Evolutionary conservation across 2,888 invertebrate species (phyloP), one percentile per base, ranked within the genome.

Genomic region (Scaeva pyrastri): DNA sequence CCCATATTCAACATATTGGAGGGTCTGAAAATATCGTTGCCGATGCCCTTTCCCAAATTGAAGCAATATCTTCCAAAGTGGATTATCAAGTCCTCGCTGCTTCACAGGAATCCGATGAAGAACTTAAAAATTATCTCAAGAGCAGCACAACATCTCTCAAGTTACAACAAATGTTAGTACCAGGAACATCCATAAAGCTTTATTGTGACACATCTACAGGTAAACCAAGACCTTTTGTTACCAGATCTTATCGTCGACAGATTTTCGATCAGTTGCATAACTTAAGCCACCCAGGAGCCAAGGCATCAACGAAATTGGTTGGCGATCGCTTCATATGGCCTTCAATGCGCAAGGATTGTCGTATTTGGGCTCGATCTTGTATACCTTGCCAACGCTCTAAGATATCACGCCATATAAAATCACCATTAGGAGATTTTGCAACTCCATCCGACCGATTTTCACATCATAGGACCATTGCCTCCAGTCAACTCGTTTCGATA

Each of bases 191-290:
- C n/a, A n/a, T n/a, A n/a, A n/a, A n/a, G n/a, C n/a, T n/a, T n/a
- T n/a, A n/a, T n/a, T n/a, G n/a, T n/a, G n/a, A n/a, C n/a, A n/a
- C n/a, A n/a, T n/a, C n/a, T n/a, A n/a, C 21, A 60, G 60, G 60
- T 60, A 60, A 60, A 41, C 60, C 60, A 60, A 16, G 60, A 60
- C 60, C 60, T 26, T 55, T 55, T 55, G 26, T 55, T n/a, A n/a
- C n/a, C n/a, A n/a, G n/a, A n/a, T n/a, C n/a, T n/a, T n/a, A n/a
- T n/a, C n/a, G n/a, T n/a, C n/a, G n/a, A n/a, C n/a, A n/a, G n/a
- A n/a, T n/a, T n/a, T n/a, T n/a, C n/a, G n/a, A n/a, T n/a, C n/a
- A n/a, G n/a, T n/a, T n/a, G n/a, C n/a, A n/a, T 26, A 58, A 36
- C 36, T 11, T 60, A 12, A 39, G 21, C 39, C 39, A 60, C 10